Evolutionary conservation across 2,888 invertebrate species (phyloP), one percentile per base, ranked within the genome.

Genomic region (Poecilobothrus nobilitatus): DNA sequence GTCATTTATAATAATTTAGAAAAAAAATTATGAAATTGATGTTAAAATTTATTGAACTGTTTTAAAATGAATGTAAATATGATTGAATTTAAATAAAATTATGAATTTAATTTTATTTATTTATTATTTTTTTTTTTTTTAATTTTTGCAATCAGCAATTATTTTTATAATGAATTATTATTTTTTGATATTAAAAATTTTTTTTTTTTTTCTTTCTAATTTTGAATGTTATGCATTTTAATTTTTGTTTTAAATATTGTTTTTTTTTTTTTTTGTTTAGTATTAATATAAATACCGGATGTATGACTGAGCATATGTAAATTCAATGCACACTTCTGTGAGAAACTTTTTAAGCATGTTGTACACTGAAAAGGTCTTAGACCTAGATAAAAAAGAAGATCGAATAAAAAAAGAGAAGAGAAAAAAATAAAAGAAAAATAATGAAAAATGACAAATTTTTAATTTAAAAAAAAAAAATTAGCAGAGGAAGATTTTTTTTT

Each of bases 221-320:
- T 53, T 68, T 67, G 37, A 37, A 10, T 37, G 12, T 10, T 37
- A 10, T 37, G 12, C 12, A 37, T 27, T 27, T 37, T 37, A 37
- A 37, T 37, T 37, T 8, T 37, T 10, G 7, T 10, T 37, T 37
- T 37, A 53, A 4, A 53, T 15, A 53, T 6, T 53, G 12, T 53
- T 53, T 53, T 41, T 3, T 41, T 41, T 27, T 27, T 3, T 41
- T 41, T 27, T 27, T 37, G 2, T 37, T 53, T 53, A 53, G 53
- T n/a, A 53, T 53, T 18, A 53, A 62, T 37, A 70, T 71, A 72
- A 71, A 73, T 73, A 73, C 73, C 73, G 66, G 73, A 72, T 70
- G 84, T 85, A 79, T 85, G 85, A 75, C 84, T 85, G 80, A 84
- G 83, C 83, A 84, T 84, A 84, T 85, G 85, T 76, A 85, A 84